Evolutionary conservation across 2,113 vertebrate species (phyloP).

Genomic region (Montifringilla adamsi): DNA sequence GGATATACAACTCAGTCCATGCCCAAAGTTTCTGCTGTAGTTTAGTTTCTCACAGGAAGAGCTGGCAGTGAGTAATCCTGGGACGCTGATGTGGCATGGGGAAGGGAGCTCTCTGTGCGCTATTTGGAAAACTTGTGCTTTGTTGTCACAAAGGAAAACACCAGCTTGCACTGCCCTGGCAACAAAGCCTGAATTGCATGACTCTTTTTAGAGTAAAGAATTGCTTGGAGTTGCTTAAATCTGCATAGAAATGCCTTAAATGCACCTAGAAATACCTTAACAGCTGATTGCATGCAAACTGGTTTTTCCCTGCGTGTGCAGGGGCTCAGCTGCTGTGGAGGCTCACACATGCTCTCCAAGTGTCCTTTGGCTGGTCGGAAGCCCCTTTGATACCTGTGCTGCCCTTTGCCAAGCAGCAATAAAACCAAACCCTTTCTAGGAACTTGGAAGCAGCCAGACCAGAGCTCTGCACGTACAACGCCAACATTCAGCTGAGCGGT

Average conservation of each 20-base stretch:
- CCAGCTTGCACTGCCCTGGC: not conserved
- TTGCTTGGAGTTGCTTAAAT: not conserved
- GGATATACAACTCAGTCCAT: not conserved
- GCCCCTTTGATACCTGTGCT: not conserved
- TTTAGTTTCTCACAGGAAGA: not conserved
- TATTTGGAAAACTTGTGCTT: not conserved
- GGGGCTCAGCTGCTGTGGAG: not conserved
- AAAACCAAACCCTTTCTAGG: slow-evolving; percentile 37
- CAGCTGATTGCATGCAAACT: not conserved
- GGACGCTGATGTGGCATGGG: not conserved
- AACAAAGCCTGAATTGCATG: not conserved
- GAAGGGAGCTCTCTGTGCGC: not conserved
- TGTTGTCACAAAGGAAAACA: not conserved
- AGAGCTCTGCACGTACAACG: not conserved
- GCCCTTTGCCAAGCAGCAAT: not conserved
- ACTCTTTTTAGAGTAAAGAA: not conserved
- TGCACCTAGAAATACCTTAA: not conserved
- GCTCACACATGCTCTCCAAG: not conserved
- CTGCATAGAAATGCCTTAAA: not conserved
- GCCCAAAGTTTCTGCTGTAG: not conserved
- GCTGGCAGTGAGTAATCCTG: not conserved
- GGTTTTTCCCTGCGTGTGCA: not conserved
- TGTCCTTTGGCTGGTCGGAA: not conserved
- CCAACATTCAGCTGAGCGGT: not conserved
- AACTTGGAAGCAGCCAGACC: not conserved